Conservation (phyloP, 2,797 vertebrate species). For the Pteropus rufus region DNA sequence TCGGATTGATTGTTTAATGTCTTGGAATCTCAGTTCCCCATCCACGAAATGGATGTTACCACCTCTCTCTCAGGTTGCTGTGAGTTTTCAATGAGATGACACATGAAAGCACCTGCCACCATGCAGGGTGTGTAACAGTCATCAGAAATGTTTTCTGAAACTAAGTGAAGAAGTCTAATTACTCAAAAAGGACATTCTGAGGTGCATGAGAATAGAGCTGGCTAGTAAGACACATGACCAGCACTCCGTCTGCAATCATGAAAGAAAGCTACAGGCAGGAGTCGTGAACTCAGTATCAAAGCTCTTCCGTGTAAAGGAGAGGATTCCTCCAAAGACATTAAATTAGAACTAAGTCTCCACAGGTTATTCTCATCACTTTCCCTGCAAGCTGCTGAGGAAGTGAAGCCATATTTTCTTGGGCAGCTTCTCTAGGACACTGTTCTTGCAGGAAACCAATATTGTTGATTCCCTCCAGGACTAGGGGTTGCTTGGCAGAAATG, state of each 20-base stretch:
- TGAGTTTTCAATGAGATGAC: conserved; percentile 7
- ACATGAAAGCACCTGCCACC: neutral
- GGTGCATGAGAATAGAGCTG: neutral
- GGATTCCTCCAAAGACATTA: conserved; percentile 31
- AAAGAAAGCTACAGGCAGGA: conserved; percentile 51
- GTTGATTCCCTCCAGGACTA: conserved; percentile 20
- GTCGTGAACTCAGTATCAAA: conserved; percentile 51
- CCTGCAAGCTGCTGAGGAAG: neutral
- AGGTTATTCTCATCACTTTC: conserved; percentile 34
- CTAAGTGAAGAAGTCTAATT: conserved; percentile 57
- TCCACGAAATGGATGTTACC: neutral
- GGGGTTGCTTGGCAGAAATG: neutral
- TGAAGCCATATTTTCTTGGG: neutral
- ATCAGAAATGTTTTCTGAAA: conserved; percentile 30
- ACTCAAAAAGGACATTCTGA: conserved; percentile 48
- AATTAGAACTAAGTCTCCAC: conserved; percentile 28
- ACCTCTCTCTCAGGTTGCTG: neutral
- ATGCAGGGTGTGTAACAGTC: neutral
- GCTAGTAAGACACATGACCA: neutral
- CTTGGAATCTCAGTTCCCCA: neutral
- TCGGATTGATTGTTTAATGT: neutral
- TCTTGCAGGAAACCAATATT: neutral
- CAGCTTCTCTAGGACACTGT: neutral
- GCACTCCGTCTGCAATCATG: conserved; percentile 39
- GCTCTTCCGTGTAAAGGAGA: conserved; percentile 17